Percentiles rank a stretch among this genome's conserved stretches.
Evolutionary conservation across 2,888 invertebrate genomes (phyloP).

Genomic region (Clanis bilineata): DNA sequence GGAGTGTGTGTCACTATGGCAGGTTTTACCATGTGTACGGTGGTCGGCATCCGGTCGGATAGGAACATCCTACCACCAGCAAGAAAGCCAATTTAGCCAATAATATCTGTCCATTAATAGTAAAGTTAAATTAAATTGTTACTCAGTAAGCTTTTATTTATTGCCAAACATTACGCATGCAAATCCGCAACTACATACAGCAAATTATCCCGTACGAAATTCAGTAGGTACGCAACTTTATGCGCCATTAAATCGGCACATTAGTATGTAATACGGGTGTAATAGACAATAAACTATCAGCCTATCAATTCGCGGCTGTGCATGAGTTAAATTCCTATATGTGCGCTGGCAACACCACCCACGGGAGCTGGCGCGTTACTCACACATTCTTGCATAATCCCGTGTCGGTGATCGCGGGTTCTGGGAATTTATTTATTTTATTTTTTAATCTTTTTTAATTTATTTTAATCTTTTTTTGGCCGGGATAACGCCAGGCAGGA

Average conservation of each 20-base stretch:
- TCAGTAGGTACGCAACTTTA: not conserved
- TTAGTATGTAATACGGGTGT: conserved; percentile 14
- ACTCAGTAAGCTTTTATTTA: no score
- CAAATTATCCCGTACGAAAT: not conserved
- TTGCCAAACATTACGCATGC: not conserved
- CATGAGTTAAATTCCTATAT: conserved; percentile 17
- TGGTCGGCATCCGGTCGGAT: no score
- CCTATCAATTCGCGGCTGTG: conserved; percentile 26
- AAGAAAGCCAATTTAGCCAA: no score
- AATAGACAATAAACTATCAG: conserved; percentile 28
- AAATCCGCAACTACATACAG: not conserved
- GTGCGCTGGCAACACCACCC: conserved; percentile 6
- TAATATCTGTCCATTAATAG: no score
- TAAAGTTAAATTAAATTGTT: no score
- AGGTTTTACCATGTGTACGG: no score
- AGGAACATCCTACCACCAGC: no score
- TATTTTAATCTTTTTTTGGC: no score
- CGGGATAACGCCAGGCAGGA: no score
- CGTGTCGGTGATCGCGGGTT: conserved; percentile 1
- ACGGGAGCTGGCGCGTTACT: conserved; percentile 2
- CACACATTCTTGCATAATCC: conserved; percentile 13
- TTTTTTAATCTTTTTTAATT: no score
- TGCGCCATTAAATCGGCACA: conserved; percentile 4
- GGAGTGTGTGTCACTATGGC: no score
- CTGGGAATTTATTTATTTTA: not conserved